Percentiles rank a stretch among this genome's conserved stretches.
These are phyloP conservation scores for Brachypalpus laphriformis DNA, from an alignment of 2,888 invertebrate genomes.

Conservation along the genomic window DNA sequence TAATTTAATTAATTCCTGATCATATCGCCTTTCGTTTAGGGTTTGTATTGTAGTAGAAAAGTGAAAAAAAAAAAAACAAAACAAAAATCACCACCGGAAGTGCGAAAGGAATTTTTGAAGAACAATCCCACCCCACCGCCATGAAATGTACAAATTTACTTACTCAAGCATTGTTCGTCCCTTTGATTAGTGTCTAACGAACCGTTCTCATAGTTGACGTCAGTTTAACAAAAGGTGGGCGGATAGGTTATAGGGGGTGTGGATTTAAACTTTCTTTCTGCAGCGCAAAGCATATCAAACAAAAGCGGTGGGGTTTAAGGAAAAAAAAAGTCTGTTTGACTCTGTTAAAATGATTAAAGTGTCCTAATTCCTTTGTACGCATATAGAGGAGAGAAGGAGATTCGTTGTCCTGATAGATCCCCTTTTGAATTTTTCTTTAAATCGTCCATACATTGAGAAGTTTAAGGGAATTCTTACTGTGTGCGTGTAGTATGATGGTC, in stretches of 20 bases:
- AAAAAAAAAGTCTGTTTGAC: constrained; percentile 16
- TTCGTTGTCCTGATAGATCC: too few species aligned
- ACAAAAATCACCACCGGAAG: constrained; percentile 54
- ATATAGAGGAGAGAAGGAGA: background rate
- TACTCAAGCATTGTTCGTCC: constrained; percentile 63
- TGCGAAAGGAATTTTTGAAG: constrained; percentile 63
- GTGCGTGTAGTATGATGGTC: constrained; percentile 18
- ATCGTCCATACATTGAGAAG: constrained; percentile 2
- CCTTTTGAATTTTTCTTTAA: constrained; percentile 20
- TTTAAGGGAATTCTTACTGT: constrained; percentile 25
- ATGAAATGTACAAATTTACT: constrained; percentile 63
- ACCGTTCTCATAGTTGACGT: constrained; percentile 67
- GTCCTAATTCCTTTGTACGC: constrained; percentile 49
- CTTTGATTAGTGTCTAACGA: constrained; percentile 74
- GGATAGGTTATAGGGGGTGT: constrained; percentile 17
- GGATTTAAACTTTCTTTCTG: constrained; percentile 56
- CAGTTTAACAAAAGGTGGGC: constrained; percentile 61
- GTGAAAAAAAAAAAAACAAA: background rate
- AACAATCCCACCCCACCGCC: constrained; percentile 21
- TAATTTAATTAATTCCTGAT: constrained; percentile 70
- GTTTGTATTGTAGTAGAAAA: background rate
- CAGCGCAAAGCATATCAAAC: constrained; percentile 7
- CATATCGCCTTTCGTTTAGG: constrained; percentile 24
- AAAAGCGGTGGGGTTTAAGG: background rate
- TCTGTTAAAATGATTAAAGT: constrained; percentile 68